phyloP scores from a whole-genome alignment of 2,797 vertebrate genomes.

The Oceanodroma leucorhoa region DNA sequence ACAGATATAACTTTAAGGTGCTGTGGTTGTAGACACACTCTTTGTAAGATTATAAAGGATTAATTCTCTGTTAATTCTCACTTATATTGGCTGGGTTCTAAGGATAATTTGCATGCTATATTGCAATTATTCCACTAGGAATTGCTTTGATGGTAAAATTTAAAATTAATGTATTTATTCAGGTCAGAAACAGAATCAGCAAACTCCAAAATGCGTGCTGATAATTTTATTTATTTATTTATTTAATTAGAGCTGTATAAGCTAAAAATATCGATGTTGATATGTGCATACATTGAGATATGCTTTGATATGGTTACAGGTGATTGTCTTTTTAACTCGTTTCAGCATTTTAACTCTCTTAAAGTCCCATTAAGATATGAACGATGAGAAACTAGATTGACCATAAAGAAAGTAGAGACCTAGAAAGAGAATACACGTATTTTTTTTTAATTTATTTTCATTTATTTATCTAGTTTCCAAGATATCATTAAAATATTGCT shows the following conservation, averaged over 20 bases:
- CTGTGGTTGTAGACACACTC: neutral
- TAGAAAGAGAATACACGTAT: neutral
- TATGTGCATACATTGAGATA: neutral
- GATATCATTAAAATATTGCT: neutral
- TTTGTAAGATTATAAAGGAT: neutral
- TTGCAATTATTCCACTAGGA: conserved; percentile 8
- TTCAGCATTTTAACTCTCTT: neutral
- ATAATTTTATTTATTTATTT: neutral
- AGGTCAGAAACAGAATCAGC: conserved; percentile 18
- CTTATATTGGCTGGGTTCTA: neutral
- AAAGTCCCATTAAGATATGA: neutral
- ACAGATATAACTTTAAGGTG: neutral
- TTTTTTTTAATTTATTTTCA: neutral
- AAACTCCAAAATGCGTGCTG: conserved; percentile 5
- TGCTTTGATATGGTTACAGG: neutral
- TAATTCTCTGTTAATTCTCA: neutral
- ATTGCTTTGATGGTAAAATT: conserved; percentile 21
- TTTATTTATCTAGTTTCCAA: neutral
- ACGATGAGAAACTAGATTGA: neutral
- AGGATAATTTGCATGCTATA: neutral
- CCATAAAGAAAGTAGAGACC: neutral
- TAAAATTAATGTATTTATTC: conserved; percentile 39
- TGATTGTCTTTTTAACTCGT: neutral
- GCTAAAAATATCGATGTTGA: conserved; percentile 14
- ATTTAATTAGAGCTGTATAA: neutral